These are phyloP conservation scores for Sitta carolinensis DNA, from an alignment of 2,797 vertebrate genomes.

Conservation along the genomic window DNA sequence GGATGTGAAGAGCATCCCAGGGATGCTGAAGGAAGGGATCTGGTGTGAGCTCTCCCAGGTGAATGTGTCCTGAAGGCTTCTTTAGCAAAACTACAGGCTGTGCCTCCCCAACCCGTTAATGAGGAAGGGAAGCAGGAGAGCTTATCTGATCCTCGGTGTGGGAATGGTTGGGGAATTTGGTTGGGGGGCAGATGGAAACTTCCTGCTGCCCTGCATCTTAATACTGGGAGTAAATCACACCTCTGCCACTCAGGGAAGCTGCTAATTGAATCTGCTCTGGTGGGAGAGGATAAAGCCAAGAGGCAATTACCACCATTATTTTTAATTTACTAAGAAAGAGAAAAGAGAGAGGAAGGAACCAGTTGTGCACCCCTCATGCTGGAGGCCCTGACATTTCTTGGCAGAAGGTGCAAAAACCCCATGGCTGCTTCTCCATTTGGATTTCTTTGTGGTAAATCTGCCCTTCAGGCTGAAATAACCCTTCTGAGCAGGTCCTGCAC, in stretches of 20 bases:
- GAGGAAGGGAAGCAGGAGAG: neutral
- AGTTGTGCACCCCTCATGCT: neutral
- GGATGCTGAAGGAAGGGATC: neutral
- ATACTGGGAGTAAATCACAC: neutral
- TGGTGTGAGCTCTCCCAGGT: neutral
- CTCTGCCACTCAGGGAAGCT: neutral
- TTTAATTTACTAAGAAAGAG: slow-evolving; percentile 7
- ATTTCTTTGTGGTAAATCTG: neutral
- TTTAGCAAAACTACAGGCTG: neutral
- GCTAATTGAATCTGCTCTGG: neutral
- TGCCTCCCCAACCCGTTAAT: neutral
- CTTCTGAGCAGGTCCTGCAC: neutral
- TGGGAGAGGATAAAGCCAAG: slow-evolving; percentile 5
- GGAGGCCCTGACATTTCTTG: neutral
- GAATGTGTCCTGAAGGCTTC: neutral
- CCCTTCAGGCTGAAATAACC: slow-evolving; percentile 28
- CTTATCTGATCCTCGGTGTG: neutral
- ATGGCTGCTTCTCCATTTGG: neutral
- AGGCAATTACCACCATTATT: neutral
- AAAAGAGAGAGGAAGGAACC: neutral
- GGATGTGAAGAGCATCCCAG: neutral
- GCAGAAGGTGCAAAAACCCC: neutral
- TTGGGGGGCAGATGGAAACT: neutral
- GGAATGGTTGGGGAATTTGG: neutral
- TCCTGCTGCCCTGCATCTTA: neutral